Evolutionary conservation across 1,140 invertebrate genomes (phyloP).

Genomic region (Thaumetopoea pityocampa): DNA sequence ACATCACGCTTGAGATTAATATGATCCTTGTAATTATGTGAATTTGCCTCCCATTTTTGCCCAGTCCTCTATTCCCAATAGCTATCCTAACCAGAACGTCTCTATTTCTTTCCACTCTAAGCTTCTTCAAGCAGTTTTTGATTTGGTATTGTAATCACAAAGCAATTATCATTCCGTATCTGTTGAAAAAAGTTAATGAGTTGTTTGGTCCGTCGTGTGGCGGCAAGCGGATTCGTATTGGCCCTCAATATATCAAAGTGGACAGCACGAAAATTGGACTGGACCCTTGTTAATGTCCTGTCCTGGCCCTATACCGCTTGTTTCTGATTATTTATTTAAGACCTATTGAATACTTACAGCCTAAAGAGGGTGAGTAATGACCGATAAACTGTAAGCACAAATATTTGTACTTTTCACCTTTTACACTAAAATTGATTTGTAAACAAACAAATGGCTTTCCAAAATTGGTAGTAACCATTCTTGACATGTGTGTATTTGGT

Average conservation of each 20-base stretch:
- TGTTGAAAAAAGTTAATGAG: slow-evolving; percentile 57
- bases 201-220: slow-evolving; percentile 43
- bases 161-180: slow-evolving; percentile 28
- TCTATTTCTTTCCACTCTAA: too few relatives aligned
- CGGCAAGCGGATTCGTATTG: slow-evolving; percentile 36
- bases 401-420: slow-evolving; percentile 3
- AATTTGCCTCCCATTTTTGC: too few relatives aligned
- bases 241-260: slow-evolving; percentile 69
- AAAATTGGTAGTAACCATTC: too few relatives aligned
- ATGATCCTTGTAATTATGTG: too few relatives aligned
- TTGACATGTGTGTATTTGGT: too few relatives aligned
- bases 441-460: background rate
- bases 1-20: too few relatives aligned
- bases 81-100: too few relatives aligned
- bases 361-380: slow-evolving; percentile 24
- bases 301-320: slow-evolving; percentile 55
- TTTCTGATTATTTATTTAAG: slow-evolving; percentile 71
- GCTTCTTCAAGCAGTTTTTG: background rate
- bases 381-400: slow-evolving; percentile 9
- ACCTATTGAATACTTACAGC: slow-evolving; percentile 56
- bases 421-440: slow-evolving; percentile 6
- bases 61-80: too few relatives aligned
- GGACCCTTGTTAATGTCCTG: slow-evolving; percentile 72
- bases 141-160: slow-evolving; percentile 11
- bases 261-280: slow-evolving; percentile 73